Conservation (phyloP, 2,113 vertebrate genomes). For the Chitala chitala region DNA sequence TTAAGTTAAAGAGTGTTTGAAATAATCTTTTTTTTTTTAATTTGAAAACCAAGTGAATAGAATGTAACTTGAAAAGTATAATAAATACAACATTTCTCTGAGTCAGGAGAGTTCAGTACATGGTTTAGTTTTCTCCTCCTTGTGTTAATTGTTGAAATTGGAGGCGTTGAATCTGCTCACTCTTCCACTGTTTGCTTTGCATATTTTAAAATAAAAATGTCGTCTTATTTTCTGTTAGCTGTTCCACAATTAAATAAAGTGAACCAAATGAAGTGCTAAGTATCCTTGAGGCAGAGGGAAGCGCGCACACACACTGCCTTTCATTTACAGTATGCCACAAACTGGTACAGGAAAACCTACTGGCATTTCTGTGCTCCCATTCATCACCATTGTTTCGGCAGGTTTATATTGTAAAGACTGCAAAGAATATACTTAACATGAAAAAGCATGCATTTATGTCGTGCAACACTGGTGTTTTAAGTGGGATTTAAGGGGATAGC, state of each 20-base stretch:
- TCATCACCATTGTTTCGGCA: no score
- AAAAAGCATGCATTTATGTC: no score
- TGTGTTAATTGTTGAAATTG: conserved; percentile 62
- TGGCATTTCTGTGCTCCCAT: no score
- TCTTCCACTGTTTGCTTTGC: conserved; percentile 53
- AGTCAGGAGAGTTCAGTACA: conserved; percentile 64
- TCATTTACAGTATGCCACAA: no score
- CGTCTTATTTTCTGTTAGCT: conserved; percentile 26
- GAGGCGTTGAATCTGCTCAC: conserved; percentile 60
- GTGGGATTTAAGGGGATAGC: no score
- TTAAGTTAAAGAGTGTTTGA: conserved; percentile 70
- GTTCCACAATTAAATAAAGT: conserved; percentile 35
- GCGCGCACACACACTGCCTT: no score
- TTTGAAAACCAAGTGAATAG: conserved; percentile 62
- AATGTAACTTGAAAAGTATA: conserved; percentile 72
- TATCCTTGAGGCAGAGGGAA: conserved; percentile 6
- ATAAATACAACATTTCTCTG: conserved; percentile 66
- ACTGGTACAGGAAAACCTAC: no score
- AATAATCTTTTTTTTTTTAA: conserved; percentile 18
- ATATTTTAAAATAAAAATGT: conserved; percentile 29
- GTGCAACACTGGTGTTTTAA: no score
- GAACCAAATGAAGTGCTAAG: conserved; percentile 24
- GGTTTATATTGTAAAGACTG: no score
- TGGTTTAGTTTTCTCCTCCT: conserved; percentile 62
- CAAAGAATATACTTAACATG: no score